phyloP scores from a whole-genome alignment of 35 echinoderm and acorn worm genomes.

The Nesometra sesokonis region DNA sequence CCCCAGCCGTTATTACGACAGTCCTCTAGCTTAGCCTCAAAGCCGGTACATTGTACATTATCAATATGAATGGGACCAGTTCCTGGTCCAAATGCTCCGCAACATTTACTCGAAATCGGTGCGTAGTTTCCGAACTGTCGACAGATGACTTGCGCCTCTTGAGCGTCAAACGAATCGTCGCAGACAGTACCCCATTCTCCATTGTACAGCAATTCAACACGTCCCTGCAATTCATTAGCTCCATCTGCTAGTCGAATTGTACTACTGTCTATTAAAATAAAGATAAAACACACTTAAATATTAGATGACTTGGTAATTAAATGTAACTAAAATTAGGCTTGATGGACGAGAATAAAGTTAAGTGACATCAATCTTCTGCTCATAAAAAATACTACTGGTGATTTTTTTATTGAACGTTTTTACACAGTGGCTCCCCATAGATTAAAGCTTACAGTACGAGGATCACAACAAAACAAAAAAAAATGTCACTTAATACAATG shows the following conservation, averaged over 20 bases:
- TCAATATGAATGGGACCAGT: not conserved
- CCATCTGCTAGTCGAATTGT: constrained; percentile 4
- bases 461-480: too few relatives aligned
- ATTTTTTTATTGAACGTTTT: too few relatives aligned
- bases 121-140: constrained; percentile 6
- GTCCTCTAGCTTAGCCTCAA: not conserved
- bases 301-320: too few relatives aligned
- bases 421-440: too few relatives aligned
- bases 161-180: not conserved
- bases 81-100: constrained; percentile 7
- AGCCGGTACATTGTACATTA: constrained; percentile 20
- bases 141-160: constrained; percentile 15
- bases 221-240: not conserved
- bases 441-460: too few relatives aligned
- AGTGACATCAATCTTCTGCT: too few relatives aligned
- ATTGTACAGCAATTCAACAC: constrained; percentile 8
- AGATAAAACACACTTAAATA: too few relatives aligned
- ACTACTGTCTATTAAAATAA: too few relatives aligned
- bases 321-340: too few relatives aligned
- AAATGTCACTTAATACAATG: too few relatives aligned
- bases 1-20: constrained; percentile 10
- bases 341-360: too few relatives aligned
- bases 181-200: constrained; percentile 23
- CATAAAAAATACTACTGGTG: too few relatives aligned
- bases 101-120: not conserved